These are phyloP conservation scores for Rallus crepitans DNA, from an alignment of 2,797 vertebrate species.

Conservation along the genomic window DNA sequence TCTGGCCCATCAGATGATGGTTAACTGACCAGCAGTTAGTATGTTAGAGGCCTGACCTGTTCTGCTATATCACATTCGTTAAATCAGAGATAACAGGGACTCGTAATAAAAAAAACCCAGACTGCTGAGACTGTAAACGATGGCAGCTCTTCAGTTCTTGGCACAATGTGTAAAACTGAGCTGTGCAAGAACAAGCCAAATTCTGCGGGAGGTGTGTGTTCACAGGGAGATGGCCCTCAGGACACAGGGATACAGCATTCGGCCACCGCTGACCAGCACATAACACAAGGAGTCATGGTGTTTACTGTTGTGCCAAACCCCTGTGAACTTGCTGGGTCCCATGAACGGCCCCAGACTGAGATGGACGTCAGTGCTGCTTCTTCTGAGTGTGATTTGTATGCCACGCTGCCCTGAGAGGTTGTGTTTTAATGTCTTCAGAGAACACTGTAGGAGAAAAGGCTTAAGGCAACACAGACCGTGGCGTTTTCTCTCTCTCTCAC, in stretches of 20 bases:
- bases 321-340: background rate
- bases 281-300: background rate
- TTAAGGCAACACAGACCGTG: background rate
- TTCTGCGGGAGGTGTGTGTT: background rate
- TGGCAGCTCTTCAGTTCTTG: background rate
- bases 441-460: background rate
- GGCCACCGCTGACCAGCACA: background rate
- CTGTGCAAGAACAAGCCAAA: background rate
- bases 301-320: background rate
- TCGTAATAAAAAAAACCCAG: background rate
- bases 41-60: background rate
- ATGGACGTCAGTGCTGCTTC: background rate
- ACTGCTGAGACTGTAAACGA: background rate
- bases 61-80: background rate
- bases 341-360: background rate
- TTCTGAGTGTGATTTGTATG: background rate
- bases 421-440: background rate
- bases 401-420: background rate
- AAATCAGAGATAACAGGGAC: background rate
- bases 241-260: rapidly evolving
- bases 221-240: background rate
- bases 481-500: background rate
- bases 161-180: background rate
- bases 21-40: background rate
- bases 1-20: background rate